Base-by-base conservation (phyloP, 2,888 invertebrate species). In the Seira musarum region DNA sequence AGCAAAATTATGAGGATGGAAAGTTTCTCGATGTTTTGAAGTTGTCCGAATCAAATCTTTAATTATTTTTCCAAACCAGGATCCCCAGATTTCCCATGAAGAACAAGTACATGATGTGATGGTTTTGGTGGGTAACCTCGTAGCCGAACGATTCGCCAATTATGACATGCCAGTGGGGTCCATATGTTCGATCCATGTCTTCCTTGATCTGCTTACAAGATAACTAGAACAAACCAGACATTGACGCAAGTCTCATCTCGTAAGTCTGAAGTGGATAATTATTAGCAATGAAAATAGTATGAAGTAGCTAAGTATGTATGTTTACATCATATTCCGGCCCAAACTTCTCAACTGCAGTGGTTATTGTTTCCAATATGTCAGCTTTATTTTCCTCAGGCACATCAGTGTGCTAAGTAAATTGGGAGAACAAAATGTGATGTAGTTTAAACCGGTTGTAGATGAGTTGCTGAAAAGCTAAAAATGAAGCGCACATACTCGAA, bases 331-430 rank as follows among this genome's bases (percentile, higher is more conserved):
- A 73, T 61, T 86, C 84, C 3, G 81, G 63, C 1, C 72, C 71
- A 75, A 82, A 83, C 61, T 76, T 79, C 17, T 85, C 86, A 46
- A 86, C 72, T 3, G 84, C 84, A 1, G 77, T 81, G 8, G 83
- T 82, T 10, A 85, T 82, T 8, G 83, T 77, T 25, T 86, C 86
- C 68, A 86, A 76, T 25, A 85, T 83, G 57, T 85, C 85, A 1
- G 80, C 71, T 65, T 83, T 83, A 10, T 81, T 83, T 35, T 85
- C 85, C 57, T 86, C 85, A 0, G 86, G 85, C 17, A 86, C 72
- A 66, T 85, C 85, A 6, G 85, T 79, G 74, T 83, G 83, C 86
- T 86, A 63, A 65, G 22, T 19, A 70, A 57, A 21, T 40, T n/a
- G 17, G 24, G 10, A 49, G 22, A 49, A n/a, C 5, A 40, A 40